These are phyloP conservation scores for Gopherus evgoodei DNA, from an alignment of 2,113 vertebrate genomes.

Conservation along the genomic window DNA sequence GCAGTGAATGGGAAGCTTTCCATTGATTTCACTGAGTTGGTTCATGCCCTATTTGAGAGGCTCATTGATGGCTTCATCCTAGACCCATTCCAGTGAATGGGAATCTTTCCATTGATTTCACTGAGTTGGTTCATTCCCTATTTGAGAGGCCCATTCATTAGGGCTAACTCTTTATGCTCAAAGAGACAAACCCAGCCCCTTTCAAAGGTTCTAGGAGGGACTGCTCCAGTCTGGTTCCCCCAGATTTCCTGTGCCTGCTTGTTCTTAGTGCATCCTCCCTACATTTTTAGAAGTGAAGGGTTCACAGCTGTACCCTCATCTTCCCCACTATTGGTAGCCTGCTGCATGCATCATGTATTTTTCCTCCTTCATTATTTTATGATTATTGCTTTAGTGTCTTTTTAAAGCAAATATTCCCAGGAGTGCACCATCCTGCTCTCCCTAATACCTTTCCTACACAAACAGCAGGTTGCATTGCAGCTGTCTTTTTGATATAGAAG, in stretches of 20 bases:
- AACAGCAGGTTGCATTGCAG: neutral
- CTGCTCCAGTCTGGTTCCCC: fast-evolving
- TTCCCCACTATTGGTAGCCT: neutral
- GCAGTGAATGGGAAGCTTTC: neutral
- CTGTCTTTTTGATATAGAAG: neutral
- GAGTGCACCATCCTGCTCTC: neutral
- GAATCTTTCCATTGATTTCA: neutral
- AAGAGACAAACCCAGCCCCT: neutral
- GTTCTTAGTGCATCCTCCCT: neutral
- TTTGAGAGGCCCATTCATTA: neutral
- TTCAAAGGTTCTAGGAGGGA: neutral
- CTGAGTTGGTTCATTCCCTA: fast-evolving
- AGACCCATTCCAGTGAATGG: neutral
- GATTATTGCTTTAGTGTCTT: neutral
- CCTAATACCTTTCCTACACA: neutral
- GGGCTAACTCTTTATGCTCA: neutral
- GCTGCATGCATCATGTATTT: neutral
- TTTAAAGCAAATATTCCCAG: neutral
- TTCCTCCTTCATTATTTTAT: fast-evolving
- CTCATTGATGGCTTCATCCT: neutral
- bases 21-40: fast-evolving
- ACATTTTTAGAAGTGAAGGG: neutral
- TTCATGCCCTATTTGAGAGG: neutral
- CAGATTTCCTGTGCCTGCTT: neutral
- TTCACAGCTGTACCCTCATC: neutral